Percentiles rank a stretch among this genome's conserved stretches.
Evolutionary conservation across 2,797 vertebrate genomes (phyloP).

Genomic region (Telmatherina bonti): DNA sequence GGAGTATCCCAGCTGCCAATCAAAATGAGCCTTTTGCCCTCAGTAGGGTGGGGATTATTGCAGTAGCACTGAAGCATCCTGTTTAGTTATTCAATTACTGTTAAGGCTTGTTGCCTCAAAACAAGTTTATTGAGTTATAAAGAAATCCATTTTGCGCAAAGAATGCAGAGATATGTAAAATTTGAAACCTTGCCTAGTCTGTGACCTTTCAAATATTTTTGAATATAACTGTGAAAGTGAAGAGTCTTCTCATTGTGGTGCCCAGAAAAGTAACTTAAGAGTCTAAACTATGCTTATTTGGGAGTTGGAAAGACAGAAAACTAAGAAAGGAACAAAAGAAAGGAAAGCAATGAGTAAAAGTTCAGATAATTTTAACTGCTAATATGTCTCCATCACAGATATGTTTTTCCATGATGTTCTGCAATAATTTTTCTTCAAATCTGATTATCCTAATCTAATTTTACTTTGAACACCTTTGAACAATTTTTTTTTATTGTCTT

Average conservation of each 20-base stretch:
- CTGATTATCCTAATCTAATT: constrained; percentile 79
- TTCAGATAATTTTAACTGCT: constrained; percentile 65
- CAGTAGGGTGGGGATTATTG: constrained; percentile 72
- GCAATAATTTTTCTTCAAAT: constrained; percentile 74
- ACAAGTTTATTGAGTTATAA: constrained; percentile 74
- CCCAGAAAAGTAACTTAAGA: constrained; percentile 18
- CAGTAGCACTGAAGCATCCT: constrained; percentile 75
- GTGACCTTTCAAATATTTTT: constrained; percentile 53
- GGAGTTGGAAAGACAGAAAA: constrained; percentile 26
- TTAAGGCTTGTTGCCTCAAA: constrained; percentile 65
- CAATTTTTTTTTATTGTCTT: constrained; percentile 82
- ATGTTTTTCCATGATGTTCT: constrained; percentile 77
- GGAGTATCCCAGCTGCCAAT: constrained; percentile 80
- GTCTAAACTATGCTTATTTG: background rate
- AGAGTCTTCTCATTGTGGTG: constrained; percentile 3
- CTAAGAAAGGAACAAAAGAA: constrained; percentile 19
- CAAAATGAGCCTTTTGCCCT: constrained; percentile 80
- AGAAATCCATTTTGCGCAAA: constrained; percentile 55
- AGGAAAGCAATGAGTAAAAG: constrained; percentile 49
- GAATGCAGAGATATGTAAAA: constrained; percentile 47
- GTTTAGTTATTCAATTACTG: constrained; percentile 78
- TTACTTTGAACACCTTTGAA: constrained; percentile 75
- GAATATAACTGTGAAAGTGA: constrained; percentile 20
- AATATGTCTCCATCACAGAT: constrained; percentile 78
- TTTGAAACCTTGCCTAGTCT: constrained; percentile 16